Conservation (phyloP, 2,888 invertebrate species). For the Camponotus fellah region DNA sequence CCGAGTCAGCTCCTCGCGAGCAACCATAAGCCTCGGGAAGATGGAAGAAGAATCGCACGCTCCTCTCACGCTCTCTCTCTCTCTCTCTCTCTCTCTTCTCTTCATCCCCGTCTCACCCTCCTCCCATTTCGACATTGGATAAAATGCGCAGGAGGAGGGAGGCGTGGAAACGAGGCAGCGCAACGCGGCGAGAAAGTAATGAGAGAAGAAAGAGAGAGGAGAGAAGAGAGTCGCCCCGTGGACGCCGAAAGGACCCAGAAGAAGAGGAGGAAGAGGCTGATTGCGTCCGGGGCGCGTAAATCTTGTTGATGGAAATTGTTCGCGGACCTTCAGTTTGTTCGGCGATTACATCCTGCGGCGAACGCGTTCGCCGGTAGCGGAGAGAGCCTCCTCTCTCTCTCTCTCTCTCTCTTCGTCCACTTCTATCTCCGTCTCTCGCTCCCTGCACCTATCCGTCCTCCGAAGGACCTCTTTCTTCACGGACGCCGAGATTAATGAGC, state of each 20-base stretch:
- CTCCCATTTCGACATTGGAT: slow-evolving; percentile 56
- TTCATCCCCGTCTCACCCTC: slow-evolving; percentile 35
- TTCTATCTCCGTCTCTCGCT: slow-evolving; percentile 54
- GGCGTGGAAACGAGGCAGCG: slow-evolving; percentile 32
- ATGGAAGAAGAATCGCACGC: slow-evolving; percentile 73
- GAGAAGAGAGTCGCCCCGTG: slow-evolving; percentile 25
- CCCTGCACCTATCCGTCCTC: slow-evolving; percentile 66
- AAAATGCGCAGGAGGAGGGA: slow-evolving; percentile 41
- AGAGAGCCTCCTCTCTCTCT: slow-evolving; percentile 56
- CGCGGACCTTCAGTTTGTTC: slow-evolving; percentile 82
- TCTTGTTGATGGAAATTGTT: slow-evolving; percentile 84
- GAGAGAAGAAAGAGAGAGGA: slow-evolving; percentile 34
- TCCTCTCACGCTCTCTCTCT: slow-evolving; percentile 60
- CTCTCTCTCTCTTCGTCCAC: slow-evolving; percentile 57
- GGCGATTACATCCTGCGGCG: slow-evolving; percentile 83
- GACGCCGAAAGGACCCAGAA: slow-evolving; percentile 58
- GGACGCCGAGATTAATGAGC: slow-evolving; percentile 83
- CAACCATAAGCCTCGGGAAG: slow-evolving; percentile 70
- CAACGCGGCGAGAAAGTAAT: slow-evolving; percentile 50
- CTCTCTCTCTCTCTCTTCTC: slow-evolving; percentile 40
- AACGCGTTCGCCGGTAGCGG: slow-evolving; percentile 81
- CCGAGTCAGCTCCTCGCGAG: slow-evolving; percentile 79
- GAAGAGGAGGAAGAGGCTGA: slow-evolving; percentile 75
- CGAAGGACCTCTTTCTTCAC: slow-evolving; percentile 71
- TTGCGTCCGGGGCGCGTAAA: slow-evolving; percentile 83